Conservation (phyloP, 2,797 vertebrate genomes). For the Ciconia nigra region DNA sequence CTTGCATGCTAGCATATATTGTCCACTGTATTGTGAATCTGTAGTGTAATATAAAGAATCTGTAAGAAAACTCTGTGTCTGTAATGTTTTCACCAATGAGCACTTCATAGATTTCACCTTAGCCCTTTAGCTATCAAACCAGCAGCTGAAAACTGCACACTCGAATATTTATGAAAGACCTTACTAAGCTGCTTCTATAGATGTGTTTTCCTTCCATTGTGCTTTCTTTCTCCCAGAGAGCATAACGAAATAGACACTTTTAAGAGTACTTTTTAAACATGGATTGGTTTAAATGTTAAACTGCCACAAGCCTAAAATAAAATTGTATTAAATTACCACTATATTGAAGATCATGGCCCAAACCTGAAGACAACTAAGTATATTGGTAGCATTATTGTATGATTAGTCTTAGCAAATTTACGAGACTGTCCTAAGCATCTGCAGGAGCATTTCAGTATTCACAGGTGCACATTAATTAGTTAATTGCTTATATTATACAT, state of each 20-base stretch:
- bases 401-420: constrained; percentile 1
- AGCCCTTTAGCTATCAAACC: constrained; percentile 42
- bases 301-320: constrained; percentile 65
- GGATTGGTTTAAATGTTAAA: constrained; percentile 67
- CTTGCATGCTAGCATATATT: not conserved
- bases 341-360: constrained; percentile 49
- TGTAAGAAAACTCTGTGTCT: not conserved
- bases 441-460: not conserved
- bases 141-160: constrained; percentile 51
- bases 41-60: not conserved
- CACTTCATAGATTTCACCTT: constrained; percentile 14
- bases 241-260: constrained; percentile 49
- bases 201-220: constrained; percentile 31
- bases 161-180: constrained; percentile 63
- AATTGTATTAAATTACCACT: constrained; percentile 67
- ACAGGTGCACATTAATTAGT: not conserved
- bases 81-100: constrained; percentile 1
- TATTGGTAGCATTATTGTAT: not conserved
- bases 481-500: not conserved
- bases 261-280: constrained; percentile 62
- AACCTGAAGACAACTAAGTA: constrained; percentile 25
- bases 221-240: constrained; percentile 46
- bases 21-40: not conserved
- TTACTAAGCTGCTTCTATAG: constrained; percentile 51
- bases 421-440: not conserved